Conservation (phyloP, 2,888 invertebrate genomes). For the Tholera decimalis region DNA sequence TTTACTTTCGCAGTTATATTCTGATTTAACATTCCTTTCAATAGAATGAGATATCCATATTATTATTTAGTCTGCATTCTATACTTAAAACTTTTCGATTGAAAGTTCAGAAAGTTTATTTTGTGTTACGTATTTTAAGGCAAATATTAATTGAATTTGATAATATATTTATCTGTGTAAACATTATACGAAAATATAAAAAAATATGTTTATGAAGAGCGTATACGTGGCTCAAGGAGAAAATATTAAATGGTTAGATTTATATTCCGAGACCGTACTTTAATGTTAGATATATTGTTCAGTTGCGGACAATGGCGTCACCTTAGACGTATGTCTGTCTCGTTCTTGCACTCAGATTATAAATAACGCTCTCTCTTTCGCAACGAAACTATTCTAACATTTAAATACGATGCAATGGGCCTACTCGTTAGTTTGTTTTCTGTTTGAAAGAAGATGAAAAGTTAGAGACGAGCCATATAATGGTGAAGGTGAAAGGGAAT, state of each 20-base stretch:
- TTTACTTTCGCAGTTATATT: constrained; percentile 11
- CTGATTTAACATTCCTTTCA: neutral
- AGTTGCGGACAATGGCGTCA: constrained; percentile 49
- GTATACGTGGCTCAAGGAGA: constrained; percentile 46
- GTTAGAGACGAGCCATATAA: neutral
- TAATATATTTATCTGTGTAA: constrained; percentile 55
- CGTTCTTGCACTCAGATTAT: constrained; percentile 41
- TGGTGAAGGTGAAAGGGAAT: neutral
- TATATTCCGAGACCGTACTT: constrained; percentile 30
- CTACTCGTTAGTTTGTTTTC: constrained; percentile 35
- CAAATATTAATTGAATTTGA: constrained; percentile 53
- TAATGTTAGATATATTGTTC: constrained; percentile 50
- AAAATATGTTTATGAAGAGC: constrained; percentile 47
- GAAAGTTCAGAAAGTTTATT: constrained; percentile 44
- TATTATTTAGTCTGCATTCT: constrained; percentile 56
- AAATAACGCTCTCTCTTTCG: constrained; percentile 40
- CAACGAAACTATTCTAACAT: constrained; percentile 49
- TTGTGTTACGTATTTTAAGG: constrained; percentile 56
- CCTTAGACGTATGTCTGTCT: constrained; percentile 45
- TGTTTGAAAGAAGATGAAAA: constrained; percentile 22
- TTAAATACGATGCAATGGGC: constrained; percentile 40
- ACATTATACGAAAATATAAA: constrained; percentile 33
- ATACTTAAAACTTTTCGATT: constrained; percentile 55
- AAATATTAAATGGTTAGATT: constrained; percentile 30
- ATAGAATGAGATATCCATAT: too few species aligned